Percentiles rank a stretch among this genome's conserved stretches.
These are phyloP conservation scores for Donacobius atricapilla DNA, from an alignment of 2,113 vertebrate species.

Conservation along the genomic window DNA sequence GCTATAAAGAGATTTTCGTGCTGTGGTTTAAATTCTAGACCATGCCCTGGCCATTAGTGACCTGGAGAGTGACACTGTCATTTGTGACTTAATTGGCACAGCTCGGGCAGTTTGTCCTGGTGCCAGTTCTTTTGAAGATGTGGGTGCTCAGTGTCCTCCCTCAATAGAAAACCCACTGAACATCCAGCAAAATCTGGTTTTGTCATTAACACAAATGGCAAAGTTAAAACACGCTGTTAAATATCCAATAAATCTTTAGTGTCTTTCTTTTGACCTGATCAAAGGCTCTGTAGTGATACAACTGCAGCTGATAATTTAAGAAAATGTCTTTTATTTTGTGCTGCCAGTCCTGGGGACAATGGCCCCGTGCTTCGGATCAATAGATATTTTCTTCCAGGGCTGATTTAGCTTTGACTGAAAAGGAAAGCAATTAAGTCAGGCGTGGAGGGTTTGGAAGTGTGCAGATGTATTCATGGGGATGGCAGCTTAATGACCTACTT, in stretches of 20 bases:
- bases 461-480: not conserved
- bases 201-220: not conserved
- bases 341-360: not conserved
- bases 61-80: not conserved
- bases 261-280: not conserved
- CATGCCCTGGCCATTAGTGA: not conserved
- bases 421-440: slow-evolving; percentile 36
- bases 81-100: not conserved
- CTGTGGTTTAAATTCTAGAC: not conserved
- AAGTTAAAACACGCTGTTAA: not conserved
- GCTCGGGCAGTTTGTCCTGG: not conserved
- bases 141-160: not conserved
- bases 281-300: not conserved
- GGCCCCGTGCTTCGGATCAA: not conserved
- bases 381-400: not conserved
- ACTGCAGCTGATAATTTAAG: not conserved
- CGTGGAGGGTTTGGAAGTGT: not conserved
- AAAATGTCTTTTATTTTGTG: not conserved
- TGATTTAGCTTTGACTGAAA: slow-evolving; percentile 38
- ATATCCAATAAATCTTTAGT: not conserved
- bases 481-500: slow-evolving; percentile 19
- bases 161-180: not conserved
- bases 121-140: not conserved
- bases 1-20: not conserved
- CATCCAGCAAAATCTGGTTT: not conserved